Percentiles rank a stretch among this genome's conserved stretches.
Evolutionary conservation across 1,140 invertebrate species (phyloP).

Genomic region (Caenorhabditis brenneri): DNA sequence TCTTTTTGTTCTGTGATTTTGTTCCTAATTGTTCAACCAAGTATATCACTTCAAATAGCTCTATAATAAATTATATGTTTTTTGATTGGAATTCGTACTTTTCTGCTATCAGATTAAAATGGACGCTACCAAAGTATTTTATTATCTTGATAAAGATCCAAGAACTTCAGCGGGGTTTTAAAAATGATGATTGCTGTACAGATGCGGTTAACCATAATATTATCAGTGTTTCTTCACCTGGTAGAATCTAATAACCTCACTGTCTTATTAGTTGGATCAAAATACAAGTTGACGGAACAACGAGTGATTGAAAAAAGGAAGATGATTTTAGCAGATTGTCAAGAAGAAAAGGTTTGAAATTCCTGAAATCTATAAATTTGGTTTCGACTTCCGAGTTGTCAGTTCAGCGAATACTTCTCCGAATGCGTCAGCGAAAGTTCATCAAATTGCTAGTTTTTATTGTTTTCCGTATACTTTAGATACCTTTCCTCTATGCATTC

Average conservation of each 20-base stretch:
- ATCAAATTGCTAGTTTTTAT: background rate
- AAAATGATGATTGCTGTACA: background rate
- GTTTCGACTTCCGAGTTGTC: too few species aligned
- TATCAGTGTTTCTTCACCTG: background rate
- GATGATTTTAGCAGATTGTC: background rate
- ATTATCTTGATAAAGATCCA: background rate
- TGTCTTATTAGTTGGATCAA: constrained; percentile 13
- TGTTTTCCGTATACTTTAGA: too few species aligned
- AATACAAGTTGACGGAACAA: background rate
- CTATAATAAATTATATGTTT: background rate
- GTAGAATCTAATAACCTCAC: background rate
- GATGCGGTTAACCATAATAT: background rate
- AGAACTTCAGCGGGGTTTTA: background rate
- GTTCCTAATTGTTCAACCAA: background rate
- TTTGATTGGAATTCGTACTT: background rate
- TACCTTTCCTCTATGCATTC: too few species aligned
- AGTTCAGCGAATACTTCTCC: background rate
- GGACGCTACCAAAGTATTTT: background rate
- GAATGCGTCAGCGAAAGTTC: background rate
- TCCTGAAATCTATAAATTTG: background rate
- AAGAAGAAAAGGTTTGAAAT: background rate
- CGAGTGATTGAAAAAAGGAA: background rate
- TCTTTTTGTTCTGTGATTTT: constrained; percentile 32
- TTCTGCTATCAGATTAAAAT: background rate
- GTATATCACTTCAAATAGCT: background rate